phyloP scores from a whole-genome alignment of 1,140 invertebrate species.

The Calephelis nemesis region DNA sequence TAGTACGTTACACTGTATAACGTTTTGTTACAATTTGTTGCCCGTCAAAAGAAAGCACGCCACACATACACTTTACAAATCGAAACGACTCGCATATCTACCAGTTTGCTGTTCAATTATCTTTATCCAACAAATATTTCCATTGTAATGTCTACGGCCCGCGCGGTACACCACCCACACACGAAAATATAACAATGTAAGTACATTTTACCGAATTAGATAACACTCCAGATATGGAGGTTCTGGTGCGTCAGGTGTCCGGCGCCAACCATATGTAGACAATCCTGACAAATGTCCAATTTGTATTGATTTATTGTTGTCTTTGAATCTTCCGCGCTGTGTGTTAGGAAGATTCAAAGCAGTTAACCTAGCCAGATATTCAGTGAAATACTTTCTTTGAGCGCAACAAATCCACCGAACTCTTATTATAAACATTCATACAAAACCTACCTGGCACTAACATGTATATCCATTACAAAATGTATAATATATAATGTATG shows the following conservation, averaged over 20 bases:
- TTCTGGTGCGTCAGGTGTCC: too few species aligned
- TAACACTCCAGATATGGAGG: background rate
- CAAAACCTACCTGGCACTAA: slow-evolving; percentile 76
- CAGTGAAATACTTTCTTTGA: slow-evolving; percentile 1
- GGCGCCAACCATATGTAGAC: too few species aligned
- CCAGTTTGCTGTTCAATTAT: too few species aligned
- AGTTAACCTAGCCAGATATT: background rate
- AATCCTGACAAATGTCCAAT: too few species aligned
- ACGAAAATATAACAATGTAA: background rate
- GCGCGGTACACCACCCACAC: background rate
- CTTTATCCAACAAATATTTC: too few species aligned
- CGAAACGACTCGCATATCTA: background rate
- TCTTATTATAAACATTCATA: slow-evolving; percentile 64
- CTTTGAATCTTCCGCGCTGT: too few species aligned
- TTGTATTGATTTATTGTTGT: too few species aligned
- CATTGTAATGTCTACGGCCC: background rate
- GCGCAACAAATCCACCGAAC: background rate
- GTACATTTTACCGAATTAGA: background rate
- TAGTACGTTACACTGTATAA: slow-evolving; percentile 26
- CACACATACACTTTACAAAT: slow-evolving; percentile 4
- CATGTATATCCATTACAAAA: slow-evolving; percentile 77
- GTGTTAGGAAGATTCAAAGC: too few species aligned
- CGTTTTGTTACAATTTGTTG: slow-evolving; percentile 1
- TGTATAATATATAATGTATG: slow-evolving; percentile 74
- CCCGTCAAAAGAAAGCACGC: background rate